Conservation (phyloP, 2,113 vertebrate genomes). For the Sorex fumeus region DNA sequence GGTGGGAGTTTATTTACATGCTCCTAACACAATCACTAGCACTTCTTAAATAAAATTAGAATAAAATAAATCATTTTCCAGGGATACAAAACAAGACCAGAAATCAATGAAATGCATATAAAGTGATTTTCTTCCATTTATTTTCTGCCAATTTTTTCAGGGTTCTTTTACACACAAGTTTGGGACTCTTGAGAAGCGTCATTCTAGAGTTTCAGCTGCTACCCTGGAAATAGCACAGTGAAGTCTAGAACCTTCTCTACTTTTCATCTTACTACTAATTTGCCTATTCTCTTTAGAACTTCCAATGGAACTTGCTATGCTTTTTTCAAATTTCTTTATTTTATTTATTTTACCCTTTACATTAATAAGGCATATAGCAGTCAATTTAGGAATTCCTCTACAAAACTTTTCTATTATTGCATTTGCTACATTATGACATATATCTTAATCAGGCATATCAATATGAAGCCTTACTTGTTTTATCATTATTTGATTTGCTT, state of each 20-base stretch:
- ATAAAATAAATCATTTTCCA: neutral
- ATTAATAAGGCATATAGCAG: neutral
- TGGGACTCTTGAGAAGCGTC: neutral
- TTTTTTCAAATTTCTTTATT: too few relatives aligned
- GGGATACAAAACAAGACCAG: neutral
- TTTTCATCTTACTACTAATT: neutral
- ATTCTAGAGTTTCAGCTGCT: too few relatives aligned
- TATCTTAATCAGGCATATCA: neutral
- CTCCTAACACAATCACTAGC: neutral
- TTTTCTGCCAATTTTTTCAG: neutral
- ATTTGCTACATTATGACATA: neutral
- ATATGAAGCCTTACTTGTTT: neutral
- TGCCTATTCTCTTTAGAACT: neutral
- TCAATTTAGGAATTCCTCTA: neutral
- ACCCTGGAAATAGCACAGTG: neutral
- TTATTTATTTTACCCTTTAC: too few relatives aligned
- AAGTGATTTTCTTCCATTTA: neutral
- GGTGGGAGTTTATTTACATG: conserved; percentile 1
- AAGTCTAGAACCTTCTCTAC: fast-evolving
- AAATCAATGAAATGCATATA: neutral
- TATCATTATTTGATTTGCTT: neutral
- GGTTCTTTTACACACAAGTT: neutral
- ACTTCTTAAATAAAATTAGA: neutral
- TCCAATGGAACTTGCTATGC: too few relatives aligned
- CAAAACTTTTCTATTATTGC: neutral